These are phyloP conservation scores for Phalera bucephala DNA, from an alignment of 2,888 invertebrate genomes.

Conservation along the genomic window DNA sequence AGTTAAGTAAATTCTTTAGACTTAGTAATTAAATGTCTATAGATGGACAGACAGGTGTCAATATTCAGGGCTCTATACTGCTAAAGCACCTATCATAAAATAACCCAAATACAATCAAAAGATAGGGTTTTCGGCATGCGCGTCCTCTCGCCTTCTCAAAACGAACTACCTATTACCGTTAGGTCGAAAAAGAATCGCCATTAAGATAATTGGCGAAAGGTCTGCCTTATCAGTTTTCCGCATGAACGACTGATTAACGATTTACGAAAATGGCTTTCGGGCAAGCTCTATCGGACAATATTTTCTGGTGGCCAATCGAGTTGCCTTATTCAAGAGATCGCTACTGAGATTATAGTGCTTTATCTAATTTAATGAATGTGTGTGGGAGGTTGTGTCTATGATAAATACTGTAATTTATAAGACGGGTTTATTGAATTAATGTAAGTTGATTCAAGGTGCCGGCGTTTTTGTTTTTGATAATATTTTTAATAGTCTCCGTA, in stretches of 20 bases:
- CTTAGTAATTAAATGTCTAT: no score
- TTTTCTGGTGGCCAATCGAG: conserved; percentile 31
- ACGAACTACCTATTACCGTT: conserved; percentile 39
- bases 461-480: background rate
- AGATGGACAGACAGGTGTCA: no score
- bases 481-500: no score
- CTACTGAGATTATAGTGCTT: conserved; percentile 4
- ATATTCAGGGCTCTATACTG: no score
- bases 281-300: conserved; percentile 51
- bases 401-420: no score
- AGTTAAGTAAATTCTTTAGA: no score
- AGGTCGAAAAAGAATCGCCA: conserved; percentile 69
- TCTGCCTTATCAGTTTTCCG: conserved; percentile 76
- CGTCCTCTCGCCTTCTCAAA: conserved; percentile 24
- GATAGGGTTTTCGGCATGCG: conserved; percentile 31
- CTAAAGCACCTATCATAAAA: no score
- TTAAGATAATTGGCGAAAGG: conserved; percentile 76
- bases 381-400: no score
- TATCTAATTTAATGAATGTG: conserved; percentile 22
- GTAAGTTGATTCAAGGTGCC: no score
- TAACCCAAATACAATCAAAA: conserved; percentile 40
- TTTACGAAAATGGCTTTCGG: conserved; percentile 67
- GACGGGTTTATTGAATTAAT: no score
- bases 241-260: conserved; percentile 72
- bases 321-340: conserved; percentile 17